Evolutionary conservation across 2,113 vertebrate genomes (phyloP), one percentile per base, ranked within the genome.

Genomic region (Amblyopsis rosae): DNA sequence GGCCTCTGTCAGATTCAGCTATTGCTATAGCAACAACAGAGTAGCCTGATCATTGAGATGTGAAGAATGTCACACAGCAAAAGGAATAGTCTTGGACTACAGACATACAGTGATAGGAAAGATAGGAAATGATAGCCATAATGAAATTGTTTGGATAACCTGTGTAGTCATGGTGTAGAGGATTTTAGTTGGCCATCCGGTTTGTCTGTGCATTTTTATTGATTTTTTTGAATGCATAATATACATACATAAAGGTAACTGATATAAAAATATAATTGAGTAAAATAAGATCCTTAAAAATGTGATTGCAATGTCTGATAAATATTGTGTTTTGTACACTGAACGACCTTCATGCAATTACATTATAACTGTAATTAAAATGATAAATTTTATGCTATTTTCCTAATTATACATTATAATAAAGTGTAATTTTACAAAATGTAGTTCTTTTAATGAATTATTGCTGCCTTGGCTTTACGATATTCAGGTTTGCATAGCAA

Each of bases 1-100:
- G 88, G 87, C 89, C 91, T 90, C 88, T 84, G 88, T 93, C 90
- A 91, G 88, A 92, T 92, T 90, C 83, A 91, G 93, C 90, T 90
- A 90, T 95, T 88, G 86, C 95, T 93, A 94, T 95, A 91, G 94
- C 94, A 95, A 95, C 95, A 83, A 65, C 84, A 85, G 90, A 79
- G 77, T 81, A 89, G 88, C 90, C 88, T 87, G 82, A 79, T 86
- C 87, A 82, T 82, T 73, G 91, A 91, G 90, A 92, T 87, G 81
- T 86, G 84, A 83, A 85, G 87, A 88, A 88, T 90, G 92, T 87
- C 91, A 90, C 73, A 78, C 87, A 90, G 90, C 88, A 80, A 87
- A 86, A 59, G 72, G 75, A 85, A 79, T 73, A 54, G 70, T 66
- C 80, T 88, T 73, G 84, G 26, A 26, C 26, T 26, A 26, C 26